These are phyloP conservation scores for Ornithoptera alexandrae DNA, from an alignment of 2,888 invertebrate genomes.

Conservation along the genomic window DNA sequence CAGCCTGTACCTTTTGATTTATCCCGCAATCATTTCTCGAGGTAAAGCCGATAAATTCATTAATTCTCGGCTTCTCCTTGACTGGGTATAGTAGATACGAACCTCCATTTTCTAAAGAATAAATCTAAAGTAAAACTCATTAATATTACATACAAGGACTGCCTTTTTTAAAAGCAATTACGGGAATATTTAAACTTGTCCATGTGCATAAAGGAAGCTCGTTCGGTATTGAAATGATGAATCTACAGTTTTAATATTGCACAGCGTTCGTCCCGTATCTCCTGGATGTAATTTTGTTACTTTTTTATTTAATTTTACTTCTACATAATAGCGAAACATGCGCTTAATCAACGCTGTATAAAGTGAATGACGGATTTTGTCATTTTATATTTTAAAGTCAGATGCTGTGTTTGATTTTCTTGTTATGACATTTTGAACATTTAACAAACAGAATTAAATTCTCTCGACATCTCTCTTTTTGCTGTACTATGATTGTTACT, in stretches of 20 bases:
- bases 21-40: conserved; percentile 19
- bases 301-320: conserved; percentile 13
- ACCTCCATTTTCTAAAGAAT: conserved; percentile 17
- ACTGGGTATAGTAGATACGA: conserved; percentile 8
- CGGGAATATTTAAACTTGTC: conserved; percentile 6
- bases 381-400: not conserved
- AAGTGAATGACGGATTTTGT: not conserved
- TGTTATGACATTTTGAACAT: not conserved
- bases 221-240: not conserved
- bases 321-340: conserved; percentile 6
- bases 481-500: not conserved
- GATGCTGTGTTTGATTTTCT: not conserved
- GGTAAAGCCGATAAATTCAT: conserved; percentile 28
- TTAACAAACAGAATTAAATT: not conserved
- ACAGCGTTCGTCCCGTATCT: not conserved
- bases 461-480: not conserved
- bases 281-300: conserved; percentile 6
- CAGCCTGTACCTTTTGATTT: conserved; percentile 18
- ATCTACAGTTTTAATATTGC: conserved; percentile 14
- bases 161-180: conserved; percentile 4
- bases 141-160: not conserved
- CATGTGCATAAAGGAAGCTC: conserved; percentile 4
- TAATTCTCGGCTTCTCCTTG: conserved; percentile 9
- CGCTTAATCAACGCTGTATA: conserved; percentile 10
- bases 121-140: not conserved